These are phyloP conservation scores for Pipistrellus nathusii DNA, from an alignment of 2,797 vertebrate genomes.

Conservation along the genomic window DNA sequence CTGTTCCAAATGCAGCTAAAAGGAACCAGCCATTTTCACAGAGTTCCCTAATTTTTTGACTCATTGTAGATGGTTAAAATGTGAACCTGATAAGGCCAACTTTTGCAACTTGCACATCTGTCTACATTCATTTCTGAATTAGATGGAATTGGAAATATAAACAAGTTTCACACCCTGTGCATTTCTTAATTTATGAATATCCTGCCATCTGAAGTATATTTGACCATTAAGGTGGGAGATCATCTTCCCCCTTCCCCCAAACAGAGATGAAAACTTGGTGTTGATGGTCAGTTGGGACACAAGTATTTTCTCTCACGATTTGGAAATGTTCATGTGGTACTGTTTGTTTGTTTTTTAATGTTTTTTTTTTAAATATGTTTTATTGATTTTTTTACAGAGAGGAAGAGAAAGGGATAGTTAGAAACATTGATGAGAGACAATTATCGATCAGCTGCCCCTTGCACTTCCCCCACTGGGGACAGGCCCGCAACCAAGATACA, in stretches of 20 bases:
- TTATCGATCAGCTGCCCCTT: too few relatives aligned
- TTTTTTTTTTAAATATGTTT: too few relatives aligned
- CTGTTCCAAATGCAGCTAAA: background rate
- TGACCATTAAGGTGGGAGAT: background rate
- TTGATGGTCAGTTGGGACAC: background rate
- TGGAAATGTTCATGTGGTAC: slow-evolving; percentile 23
- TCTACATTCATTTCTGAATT: background rate
- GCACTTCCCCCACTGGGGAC: too few relatives aligned
- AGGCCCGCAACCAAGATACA: too few relatives aligned
- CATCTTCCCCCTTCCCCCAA: background rate
- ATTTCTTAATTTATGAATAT: background rate
- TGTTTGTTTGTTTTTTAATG: background rate
- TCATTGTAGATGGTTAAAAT: background rate
- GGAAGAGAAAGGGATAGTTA: too few relatives aligned
- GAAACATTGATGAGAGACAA: too few relatives aligned
- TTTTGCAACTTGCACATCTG: background rate
- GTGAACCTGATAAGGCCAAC: background rate
- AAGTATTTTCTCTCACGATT: background rate
- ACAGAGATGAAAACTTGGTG: slow-evolving; percentile 30
- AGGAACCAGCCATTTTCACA: background rate
- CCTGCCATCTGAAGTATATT: background rate
- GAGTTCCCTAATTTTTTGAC: background rate
- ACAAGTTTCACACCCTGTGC: background rate
- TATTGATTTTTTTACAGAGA: too few relatives aligned
- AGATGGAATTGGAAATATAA: background rate